Percentiles rank a stretch among this genome's conserved stretches.
Conservation (phyloP, 2,888 invertebrate genomes). For the Andrena hattorfiana region DNA sequence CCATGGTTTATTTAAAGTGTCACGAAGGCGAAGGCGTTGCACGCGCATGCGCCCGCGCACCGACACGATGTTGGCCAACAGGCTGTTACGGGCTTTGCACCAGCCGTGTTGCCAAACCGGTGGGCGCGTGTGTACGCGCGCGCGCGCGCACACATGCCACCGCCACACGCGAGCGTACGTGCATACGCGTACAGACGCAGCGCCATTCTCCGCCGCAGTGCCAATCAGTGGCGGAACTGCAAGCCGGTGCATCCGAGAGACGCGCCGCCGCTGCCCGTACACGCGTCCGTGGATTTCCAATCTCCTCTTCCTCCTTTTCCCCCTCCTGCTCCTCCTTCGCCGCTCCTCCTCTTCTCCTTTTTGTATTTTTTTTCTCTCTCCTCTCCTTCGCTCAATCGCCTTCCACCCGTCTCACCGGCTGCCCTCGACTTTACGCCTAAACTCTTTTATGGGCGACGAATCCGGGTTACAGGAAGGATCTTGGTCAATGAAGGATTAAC, state of each 20-base stretch:
- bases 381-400: slow-evolving; percentile 50
- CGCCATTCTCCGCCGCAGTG: slow-evolving; percentile 66
- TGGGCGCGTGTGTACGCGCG: slow-evolving; percentile 15
- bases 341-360: slow-evolving; percentile 12
- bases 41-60: slow-evolving; percentile 62
- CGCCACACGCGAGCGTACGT: neutral
- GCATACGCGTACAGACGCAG: slow-evolving; percentile 11
- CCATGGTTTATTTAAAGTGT: slow-evolving; percentile 75
- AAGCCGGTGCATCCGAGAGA: slow-evolving; percentile 70
- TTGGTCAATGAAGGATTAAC: slow-evolving; percentile 32
- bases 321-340: neutral
- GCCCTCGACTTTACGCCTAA: slow-evolving; percentile 61
- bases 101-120: slow-evolving; percentile 73
- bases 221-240: slow-evolving; percentile 71
- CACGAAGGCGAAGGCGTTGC: slow-evolving; percentile 69
- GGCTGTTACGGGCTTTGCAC: slow-evolving; percentile 73
- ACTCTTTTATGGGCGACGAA: slow-evolving; percentile 54
- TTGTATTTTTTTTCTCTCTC: neutral
- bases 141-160: neutral
- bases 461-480: slow-evolving; percentile 62
- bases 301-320: slow-evolving; percentile 25
- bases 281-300: slow-evolving; percentile 52
- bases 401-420: slow-evolving; percentile 55
- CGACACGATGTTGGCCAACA: slow-evolving; percentile 73
- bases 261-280: slow-evolving; percentile 44